Evolutionary conservation across 2,797 vertebrate species (phyloP).

Genomic region (Cynopterus sphinx): DNA sequence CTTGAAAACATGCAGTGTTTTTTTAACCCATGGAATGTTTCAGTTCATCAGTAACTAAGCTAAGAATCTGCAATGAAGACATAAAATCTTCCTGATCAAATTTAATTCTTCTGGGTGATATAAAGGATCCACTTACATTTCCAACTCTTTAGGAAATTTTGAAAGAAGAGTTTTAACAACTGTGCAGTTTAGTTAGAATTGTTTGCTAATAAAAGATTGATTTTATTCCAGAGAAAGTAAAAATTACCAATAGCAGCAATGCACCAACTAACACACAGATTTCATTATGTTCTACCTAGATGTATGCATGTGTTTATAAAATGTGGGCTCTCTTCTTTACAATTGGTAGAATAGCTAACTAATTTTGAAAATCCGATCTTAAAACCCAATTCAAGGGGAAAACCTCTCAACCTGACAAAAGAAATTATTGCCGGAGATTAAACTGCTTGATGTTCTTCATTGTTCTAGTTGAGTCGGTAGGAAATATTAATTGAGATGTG

Average conservation of each 20-base stretch:
- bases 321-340: conserved; percentile 72
- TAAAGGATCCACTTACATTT: conserved; percentile 65
- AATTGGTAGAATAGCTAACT: conserved; percentile 82
- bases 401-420: conserved; percentile 87
- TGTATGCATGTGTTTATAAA: conserved; percentile 73
- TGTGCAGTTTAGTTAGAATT: conserved; percentile 70
- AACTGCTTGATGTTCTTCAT: conserved; percentile 95
- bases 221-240: conserved; percentile 76
- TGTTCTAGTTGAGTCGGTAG: conserved; percentile 93
- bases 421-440: conserved; percentile 96
- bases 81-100: conserved; percentile 67
- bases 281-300: conserved; percentile 74
- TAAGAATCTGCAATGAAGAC: conserved; percentile 25
- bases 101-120: conserved; percentile 40
- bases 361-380: conserved; percentile 87
- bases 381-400: conserved; percentile 85
- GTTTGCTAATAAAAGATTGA: conserved; percentile 78
- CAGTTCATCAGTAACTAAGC: conserved; percentile 63
- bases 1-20: background rate
- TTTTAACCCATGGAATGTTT: conserved; percentile 61
- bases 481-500: conserved; percentile 97
- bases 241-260: conserved; percentile 74
- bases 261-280: conserved; percentile 54
- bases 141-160: conserved; percentile 60
- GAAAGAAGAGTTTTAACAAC: conserved; percentile 76